phyloP scores from a whole-genome alignment of 1,140 invertebrate species.

The Drosophila nikananu region DNA sequence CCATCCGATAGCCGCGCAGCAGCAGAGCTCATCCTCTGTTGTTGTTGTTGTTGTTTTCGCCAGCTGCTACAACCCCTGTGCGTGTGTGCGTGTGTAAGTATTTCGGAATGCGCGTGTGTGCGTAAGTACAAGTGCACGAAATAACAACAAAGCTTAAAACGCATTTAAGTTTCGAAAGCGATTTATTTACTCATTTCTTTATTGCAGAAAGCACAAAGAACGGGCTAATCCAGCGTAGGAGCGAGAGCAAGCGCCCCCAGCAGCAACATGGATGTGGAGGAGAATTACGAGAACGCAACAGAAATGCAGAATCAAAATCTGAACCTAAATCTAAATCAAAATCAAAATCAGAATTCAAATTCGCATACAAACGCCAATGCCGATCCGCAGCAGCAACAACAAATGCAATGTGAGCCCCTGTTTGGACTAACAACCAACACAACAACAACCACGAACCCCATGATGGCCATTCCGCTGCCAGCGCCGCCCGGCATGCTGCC shows the following conservation, averaged over 20 bases:
- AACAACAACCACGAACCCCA: constrained; percentile 73
- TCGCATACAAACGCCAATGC: constrained; percentile 24
- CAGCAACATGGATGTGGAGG: constrained; percentile 70
- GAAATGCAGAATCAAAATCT: constrained; percentile 43
- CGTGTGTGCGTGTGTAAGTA: constrained; percentile 37
- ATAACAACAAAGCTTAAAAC: constrained; percentile 63
- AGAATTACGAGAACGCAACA: constrained; percentile 65
- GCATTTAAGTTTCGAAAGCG: constrained; percentile 52
- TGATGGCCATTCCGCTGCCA: constrained; percentile 77
- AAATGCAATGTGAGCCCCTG: constrained; percentile 76
- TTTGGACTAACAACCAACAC: constrained; percentile 67
- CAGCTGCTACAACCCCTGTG: constrained; percentile 39
- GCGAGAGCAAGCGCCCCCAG: constrained; percentile 1
- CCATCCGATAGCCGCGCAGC: not conserved
- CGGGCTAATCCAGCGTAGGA: constrained; percentile 14
- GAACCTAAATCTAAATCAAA: constrained; percentile 28
- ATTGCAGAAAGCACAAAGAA: constrained; percentile 37
- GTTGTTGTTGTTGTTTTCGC: constrained; percentile 29
- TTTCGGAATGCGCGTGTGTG: constrained; percentile 24
- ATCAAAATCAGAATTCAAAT: constrained; percentile 41
- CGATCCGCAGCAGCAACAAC: constrained; percentile 38
- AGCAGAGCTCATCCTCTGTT: constrained; percentile 23
- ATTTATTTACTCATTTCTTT: constrained; percentile 33
- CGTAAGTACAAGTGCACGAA: constrained; percentile 27
- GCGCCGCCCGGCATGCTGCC: constrained; percentile 62